A percentile compares a stretch with the other conserved stretches of the same genome.
These are phyloP conservation scores for Dissostichus mawsoni DNA, from an alignment of 2,113 vertebrate species.

Conservation along the genomic window DNA sequence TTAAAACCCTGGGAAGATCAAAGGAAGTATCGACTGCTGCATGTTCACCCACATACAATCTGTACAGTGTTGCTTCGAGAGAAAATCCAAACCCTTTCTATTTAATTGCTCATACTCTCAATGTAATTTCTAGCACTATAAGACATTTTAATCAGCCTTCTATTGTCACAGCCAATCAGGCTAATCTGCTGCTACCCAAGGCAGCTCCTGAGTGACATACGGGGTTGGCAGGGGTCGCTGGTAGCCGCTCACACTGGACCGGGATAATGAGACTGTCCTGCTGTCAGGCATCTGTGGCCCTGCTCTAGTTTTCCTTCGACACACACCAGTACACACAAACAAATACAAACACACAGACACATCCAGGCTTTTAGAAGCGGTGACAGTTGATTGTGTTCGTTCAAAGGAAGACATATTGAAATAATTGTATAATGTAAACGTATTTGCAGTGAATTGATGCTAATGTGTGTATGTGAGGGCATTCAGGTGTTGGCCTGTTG, in stretches of 20 bases:
- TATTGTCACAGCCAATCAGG: constrained; percentile 45
- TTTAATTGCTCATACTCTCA: not conserved
- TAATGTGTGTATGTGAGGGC: not conserved
- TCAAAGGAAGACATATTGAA: constrained; percentile 1
- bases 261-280: constrained; percentile 73
- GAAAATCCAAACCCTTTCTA: not conserved
- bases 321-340: constrained; percentile 17
- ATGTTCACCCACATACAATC: not conserved
- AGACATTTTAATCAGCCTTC: constrained; percentile 19
- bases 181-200: constrained; percentile 45
- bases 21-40: not conserved
- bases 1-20: not conserved
- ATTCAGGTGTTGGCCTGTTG: constrained; percentile 9
- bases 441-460: constrained; percentile 23
- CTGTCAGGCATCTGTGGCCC: constrained; percentile 76
- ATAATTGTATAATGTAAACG: constrained; percentile 21
- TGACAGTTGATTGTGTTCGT: not conserved
- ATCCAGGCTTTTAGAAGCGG: not conserved
- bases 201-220: constrained; percentile 66
- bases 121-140: not conserved
- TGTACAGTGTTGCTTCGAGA: not conserved
- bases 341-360: not conserved
- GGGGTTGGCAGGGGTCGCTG: constrained; percentile 58
- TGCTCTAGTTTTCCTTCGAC: constrained; percentile 52
- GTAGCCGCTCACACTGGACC: constrained; percentile 52